Conservation (phyloP, 2,797 vertebrate species). For the Micromesistius poutassou region DNA sequence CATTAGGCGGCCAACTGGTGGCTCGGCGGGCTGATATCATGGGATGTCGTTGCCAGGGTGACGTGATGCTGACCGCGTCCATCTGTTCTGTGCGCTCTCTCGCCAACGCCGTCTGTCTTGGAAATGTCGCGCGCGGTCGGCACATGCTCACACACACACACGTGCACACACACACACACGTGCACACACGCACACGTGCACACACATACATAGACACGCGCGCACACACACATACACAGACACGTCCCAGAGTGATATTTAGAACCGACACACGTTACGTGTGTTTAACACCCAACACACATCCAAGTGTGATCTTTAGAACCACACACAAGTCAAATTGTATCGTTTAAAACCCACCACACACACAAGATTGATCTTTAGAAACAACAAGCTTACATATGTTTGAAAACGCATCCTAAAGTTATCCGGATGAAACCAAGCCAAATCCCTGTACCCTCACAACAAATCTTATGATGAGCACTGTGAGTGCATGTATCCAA, state of each 20-base stretch:
- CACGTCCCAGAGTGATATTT: neutral
- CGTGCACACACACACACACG: no score
- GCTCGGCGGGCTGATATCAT: constrained; percentile 36
- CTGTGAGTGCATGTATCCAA: no score
- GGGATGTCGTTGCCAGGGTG: constrained; percentile 63
- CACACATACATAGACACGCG: no score
- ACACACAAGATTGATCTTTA: neutral
- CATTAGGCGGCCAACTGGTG: constrained; percentile 35
- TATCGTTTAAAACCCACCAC: neutral
- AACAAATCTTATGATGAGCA: no score
- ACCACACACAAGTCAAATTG: neutral
- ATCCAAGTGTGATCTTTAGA: neutral
- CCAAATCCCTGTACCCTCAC: no score
- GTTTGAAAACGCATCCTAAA: neutral
- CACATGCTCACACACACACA: constrained; percentile 11
- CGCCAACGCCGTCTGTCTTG: constrained; percentile 46
- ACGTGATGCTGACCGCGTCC: constrained; percentile 62
- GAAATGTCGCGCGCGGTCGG: constrained; percentile 48
- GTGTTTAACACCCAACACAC: neutral
- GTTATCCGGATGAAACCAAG: no score
- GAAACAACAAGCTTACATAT: neutral
- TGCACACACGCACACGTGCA: no score
- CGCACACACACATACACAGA: neutral
- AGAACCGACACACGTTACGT: neutral
- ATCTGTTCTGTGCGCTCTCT: constrained; percentile 65